Conservation (phyloP, 2,888 invertebrate genomes). For the Cactoblastis cactorum region DNA sequence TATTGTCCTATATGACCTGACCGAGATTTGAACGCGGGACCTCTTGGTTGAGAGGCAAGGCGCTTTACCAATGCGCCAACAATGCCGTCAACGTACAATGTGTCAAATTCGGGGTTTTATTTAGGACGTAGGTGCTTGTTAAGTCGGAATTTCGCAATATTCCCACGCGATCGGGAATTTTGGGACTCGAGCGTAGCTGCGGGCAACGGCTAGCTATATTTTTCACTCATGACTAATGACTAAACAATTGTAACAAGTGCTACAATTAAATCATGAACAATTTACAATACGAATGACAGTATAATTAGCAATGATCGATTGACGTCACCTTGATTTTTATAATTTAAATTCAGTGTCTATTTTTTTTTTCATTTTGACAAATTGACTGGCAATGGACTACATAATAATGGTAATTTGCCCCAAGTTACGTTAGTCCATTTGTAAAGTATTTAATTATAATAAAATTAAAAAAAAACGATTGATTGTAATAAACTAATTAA, state of each 20-base stretch:
- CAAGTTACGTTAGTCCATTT: not conserved
- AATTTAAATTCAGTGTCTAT: not conserved
- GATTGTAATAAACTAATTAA: not conserved
- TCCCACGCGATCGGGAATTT: too few species aligned
- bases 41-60: too few species aligned
- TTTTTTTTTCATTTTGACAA: constrained; percentile 24
- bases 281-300: not conserved
- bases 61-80: too few species aligned
- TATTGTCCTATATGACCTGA: too few species aligned
- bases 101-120: too few species aligned
- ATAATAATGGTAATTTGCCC: constrained; percentile 16
- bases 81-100: too few species aligned
- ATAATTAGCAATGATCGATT: not conserved
- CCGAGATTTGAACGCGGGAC: too few species aligned
- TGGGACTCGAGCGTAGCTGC: too few species aligned
- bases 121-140: too few species aligned
- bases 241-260: not conserved
- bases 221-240: not conserved
- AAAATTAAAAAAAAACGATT: not conserved
- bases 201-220: not conserved
- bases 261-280: not conserved
- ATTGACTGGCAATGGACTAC: constrained; percentile 26
- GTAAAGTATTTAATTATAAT: not conserved
- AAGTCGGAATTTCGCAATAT: too few species aligned
- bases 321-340: not conserved